phyloP scores from a whole-genome alignment of 2,888 invertebrate species.

The Rugalucina vietnamica region DNA sequence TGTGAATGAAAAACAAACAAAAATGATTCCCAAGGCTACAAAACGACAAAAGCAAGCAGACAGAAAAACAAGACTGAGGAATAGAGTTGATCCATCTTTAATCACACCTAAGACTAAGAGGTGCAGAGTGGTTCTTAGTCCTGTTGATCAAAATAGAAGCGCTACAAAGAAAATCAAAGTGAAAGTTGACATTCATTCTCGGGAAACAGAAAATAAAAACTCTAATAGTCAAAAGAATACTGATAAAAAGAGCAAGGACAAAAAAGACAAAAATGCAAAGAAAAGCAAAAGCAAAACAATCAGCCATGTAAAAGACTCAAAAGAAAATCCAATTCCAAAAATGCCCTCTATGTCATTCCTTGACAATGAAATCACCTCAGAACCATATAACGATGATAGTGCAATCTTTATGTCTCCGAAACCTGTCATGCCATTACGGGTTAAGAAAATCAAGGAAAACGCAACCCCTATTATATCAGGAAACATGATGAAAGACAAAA shows the following conservation, averaged over 20 bases:
- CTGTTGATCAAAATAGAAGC: neutral
- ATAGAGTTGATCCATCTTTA: neutral
- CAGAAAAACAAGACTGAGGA: neutral
- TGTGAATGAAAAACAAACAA: neutral
- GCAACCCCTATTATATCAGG: constrained; percentile 38
- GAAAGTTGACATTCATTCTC: neutral
- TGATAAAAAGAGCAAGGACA: neutral
- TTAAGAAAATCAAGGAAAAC: constrained; percentile 11
- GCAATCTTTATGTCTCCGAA: constrained; percentile 49
- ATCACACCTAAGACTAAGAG: neutral
- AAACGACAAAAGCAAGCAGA: neutral
- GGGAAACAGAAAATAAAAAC: neutral
- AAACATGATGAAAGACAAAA: constrained; percentile 16
- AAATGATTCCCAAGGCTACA: neutral
- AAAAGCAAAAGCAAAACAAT: neutral
- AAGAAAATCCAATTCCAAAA: neutral
- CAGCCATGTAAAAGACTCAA: neutral
- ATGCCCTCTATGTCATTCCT: constrained; percentile 35
- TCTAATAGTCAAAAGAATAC: neutral
- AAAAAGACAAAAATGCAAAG: neutral
- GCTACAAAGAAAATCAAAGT: neutral
- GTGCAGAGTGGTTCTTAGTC: neutral
- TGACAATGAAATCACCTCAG: neutral
- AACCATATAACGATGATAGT: constrained; percentile 31
- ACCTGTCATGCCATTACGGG: constrained; percentile 20